Evolutionary conservation across 2,797 vertebrate genomes (phyloP).

Genomic region (Lutjanus campechanus): DNA sequence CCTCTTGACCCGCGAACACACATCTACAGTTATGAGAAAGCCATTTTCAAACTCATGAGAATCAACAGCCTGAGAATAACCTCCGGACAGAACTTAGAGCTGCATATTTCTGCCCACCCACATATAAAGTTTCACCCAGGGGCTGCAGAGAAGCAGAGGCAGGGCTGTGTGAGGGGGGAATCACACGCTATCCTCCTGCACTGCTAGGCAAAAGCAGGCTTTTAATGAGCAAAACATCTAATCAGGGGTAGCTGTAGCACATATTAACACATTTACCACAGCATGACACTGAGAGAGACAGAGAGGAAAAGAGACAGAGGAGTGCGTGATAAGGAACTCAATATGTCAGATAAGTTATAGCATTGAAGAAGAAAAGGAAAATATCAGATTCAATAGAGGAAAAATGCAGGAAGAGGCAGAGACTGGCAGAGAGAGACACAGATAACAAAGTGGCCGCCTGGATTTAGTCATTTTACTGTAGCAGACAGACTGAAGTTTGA

Average conservation of each 20-base stretch:
- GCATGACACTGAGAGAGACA: conserved; percentile 28
- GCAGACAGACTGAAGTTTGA: conserved; percentile 17
- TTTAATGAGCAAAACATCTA: conserved; percentile 52
- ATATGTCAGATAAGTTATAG: conserved; percentile 33
- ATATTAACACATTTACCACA: conserved; percentile 30
- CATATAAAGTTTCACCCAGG: conserved; percentile 17
- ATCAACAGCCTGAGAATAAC: conserved; percentile 30
- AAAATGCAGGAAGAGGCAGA: conserved; percentile 18
- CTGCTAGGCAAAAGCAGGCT: conserved; percentile 15
- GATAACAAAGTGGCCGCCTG: conserved; percentile 10
- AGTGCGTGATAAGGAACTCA: conserved; percentile 1
- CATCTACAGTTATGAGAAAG: conserved; percentile 37
- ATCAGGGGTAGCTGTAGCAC: conserved; percentile 17
- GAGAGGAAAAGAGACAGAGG: conserved; percentile 11
- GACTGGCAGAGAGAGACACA: not conserved
- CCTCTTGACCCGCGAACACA: conserved; percentile 11
- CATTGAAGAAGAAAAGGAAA: not conserved
- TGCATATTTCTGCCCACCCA: conserved; percentile 26
- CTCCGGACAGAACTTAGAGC: conserved; percentile 7
- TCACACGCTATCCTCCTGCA: not conserved
- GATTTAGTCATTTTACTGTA: conserved; percentile 23
- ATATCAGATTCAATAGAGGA: not conserved
- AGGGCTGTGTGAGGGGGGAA: conserved; percentile 14
- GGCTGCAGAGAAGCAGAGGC: conserved; percentile 28
- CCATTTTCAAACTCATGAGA: conserved; percentile 22